Evolutionary conservation across 1,140 invertebrate species (phyloP).

Genomic region (Aphis gossypii): DNA sequence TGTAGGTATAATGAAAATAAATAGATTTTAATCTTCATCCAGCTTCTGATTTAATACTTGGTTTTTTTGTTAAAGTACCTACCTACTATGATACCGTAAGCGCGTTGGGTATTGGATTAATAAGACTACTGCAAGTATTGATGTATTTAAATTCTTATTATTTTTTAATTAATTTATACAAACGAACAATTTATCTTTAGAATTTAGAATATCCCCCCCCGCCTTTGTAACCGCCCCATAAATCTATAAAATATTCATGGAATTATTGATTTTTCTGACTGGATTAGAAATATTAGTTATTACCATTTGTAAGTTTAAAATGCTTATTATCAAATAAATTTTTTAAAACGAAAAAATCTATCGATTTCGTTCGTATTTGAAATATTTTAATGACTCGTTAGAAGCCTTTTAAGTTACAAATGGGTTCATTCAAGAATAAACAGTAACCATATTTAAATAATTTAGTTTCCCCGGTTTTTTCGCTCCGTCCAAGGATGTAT

Average conservation of each 20-base stretch:
- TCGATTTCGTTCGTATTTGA: not conserved
- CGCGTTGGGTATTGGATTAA: no score
- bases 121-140: no score
- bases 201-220: no score
- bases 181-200: not conserved
- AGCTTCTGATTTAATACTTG: no score
- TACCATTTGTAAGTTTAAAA: not conserved
- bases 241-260: not conserved
- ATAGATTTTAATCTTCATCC: no score
- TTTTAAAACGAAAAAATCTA: no score
- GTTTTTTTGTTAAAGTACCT: no score
- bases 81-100: no score
- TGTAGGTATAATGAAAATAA: no score
- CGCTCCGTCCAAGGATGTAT: not conserved
- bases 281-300: not conserved
- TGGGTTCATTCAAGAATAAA: not conserved
- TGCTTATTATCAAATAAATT: not conserved
- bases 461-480: constrained; percentile 19
- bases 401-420: not conserved
- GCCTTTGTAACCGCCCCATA: not conserved
- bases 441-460: not conserved
- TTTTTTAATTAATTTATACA: not conserved
- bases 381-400: not conserved
- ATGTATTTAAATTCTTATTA: no score
- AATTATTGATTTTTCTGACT: not conserved